A percentile compares a stretch with the other conserved stretches of the same genome.
Evolutionary conservation across 2,797 vertebrate species (phyloP).

Genomic region (Cyclopterus lumpus): DNA sequence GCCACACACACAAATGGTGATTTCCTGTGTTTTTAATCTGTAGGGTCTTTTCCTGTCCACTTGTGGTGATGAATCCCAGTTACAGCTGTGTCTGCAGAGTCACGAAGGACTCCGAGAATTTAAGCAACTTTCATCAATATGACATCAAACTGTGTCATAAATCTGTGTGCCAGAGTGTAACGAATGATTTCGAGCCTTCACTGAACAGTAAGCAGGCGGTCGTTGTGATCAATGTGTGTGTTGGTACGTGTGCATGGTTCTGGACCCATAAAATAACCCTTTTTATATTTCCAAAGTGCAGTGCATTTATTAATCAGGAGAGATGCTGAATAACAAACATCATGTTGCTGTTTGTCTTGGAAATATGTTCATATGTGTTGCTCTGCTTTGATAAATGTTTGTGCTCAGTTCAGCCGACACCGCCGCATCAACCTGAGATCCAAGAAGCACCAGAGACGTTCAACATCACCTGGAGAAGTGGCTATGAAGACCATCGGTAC

Average conservation of each 20-base stretch:
- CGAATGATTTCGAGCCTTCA: rapidly evolving
- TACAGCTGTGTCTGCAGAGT: slow-evolving; percentile 41
- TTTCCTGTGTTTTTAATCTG: not conserved
- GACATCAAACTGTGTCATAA: slow-evolving; percentile 5
- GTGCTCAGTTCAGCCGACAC: slow-evolving; percentile 65
- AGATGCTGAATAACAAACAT: not conserved
- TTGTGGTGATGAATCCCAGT: slow-evolving; percentile 26
- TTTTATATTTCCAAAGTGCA: too few species aligned
- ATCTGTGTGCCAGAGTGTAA: rapidly evolving
- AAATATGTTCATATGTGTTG: not conserved
- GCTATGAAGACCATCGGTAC: not conserved
- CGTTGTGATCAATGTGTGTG: not conserved
- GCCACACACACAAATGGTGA: not conserved
- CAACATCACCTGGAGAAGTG: slow-evolving; percentile 58
- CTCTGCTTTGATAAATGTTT: slow-evolving; percentile 20
- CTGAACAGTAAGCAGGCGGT: slow-evolving; percentile 56
- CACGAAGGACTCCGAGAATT: rapidly evolving
- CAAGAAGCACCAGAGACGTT: slow-evolving; percentile 3
- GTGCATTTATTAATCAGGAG: not conserved
- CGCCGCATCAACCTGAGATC: slow-evolving; percentile 46
- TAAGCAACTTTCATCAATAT: rapidly evolving
- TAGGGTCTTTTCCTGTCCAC: slow-evolving; percentile 12
- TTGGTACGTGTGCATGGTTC: not conserved
- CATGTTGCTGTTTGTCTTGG: not conserved
- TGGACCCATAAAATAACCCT: not conserved